Evolutionary conservation across 2,888 invertebrate species (phyloP).

Genomic region (Hypselothyrea guttata): DNA sequence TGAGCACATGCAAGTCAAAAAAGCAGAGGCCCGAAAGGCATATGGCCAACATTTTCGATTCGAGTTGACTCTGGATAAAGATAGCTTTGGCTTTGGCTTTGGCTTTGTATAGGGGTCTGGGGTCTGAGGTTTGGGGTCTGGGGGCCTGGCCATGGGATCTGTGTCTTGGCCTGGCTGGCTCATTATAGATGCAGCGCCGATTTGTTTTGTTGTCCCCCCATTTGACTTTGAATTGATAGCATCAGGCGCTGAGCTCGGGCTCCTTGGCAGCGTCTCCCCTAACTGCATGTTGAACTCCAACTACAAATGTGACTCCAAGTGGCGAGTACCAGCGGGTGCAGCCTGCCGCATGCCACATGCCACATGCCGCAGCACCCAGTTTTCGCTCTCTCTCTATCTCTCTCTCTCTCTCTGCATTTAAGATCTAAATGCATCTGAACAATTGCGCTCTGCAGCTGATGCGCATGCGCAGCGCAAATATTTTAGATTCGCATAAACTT

Average conservation of each 20-base stretch:
- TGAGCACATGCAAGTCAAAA: conserved; percentile 61
- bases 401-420: conserved; percentile 64
- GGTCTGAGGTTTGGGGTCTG: background rate
- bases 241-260: conserved; percentile 53
- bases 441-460: conserved; percentile 72
- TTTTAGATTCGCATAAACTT: conserved; percentile 78
- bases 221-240: conserved; percentile 80
- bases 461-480: conserved; percentile 70
- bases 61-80: conserved; percentile 4
- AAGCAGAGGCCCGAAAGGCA: conserved; percentile 47
- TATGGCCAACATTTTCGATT: conserved; percentile 46
- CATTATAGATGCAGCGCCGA: conserved; percentile 81
- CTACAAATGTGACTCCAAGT: conserved; percentile 29
- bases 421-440: conserved; percentile 76
- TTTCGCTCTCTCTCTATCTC: no score
- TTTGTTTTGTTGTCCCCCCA: conserved; percentile 80
- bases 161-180: conserved; percentile 39
- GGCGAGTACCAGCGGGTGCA: conserved; percentile 48
- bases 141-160: conserved; percentile 7
- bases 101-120: background rate
- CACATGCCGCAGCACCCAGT: conserved; percentile 29
- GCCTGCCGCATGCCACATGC: conserved; percentile 28
- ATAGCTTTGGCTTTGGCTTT: background rate
- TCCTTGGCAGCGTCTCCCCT: conserved; percentile 13
- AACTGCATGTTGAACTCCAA: conserved; percentile 12